phyloP scores from a whole-genome alignment of 2,113 vertebrate species.

The Pungitius pungitius region DNA sequence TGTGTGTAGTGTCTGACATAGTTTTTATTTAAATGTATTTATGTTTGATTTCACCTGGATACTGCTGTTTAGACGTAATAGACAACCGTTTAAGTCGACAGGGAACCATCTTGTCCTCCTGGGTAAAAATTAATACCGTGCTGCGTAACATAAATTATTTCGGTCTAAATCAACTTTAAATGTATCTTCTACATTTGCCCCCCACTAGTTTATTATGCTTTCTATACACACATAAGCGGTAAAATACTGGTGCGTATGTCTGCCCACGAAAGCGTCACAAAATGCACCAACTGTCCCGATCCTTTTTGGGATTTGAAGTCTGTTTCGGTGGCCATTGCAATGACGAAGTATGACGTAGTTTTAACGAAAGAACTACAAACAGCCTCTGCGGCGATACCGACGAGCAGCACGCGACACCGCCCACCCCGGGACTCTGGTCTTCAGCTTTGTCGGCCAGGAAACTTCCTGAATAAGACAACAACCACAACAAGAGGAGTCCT shows the following conservation, averaged over 20 bases:
- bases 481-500: conserved; percentile 37
- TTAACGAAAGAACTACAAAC: conserved; percentile 71
- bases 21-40: neutral
- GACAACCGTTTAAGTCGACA: neutral
- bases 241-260: neutral
- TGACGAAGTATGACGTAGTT: neutral
- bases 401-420: conserved; percentile 27
- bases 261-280: neutral
- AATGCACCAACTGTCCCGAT: neutral
- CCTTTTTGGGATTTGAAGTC: conserved; percentile 73
- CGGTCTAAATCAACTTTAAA: neutral
- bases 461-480: conserved; percentile 74
- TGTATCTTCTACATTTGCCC: neutral
- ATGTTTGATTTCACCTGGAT: neutral
- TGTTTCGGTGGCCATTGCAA: accelerated
- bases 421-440: conserved; percentile 36
- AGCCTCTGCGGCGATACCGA: conserved; percentile 14
- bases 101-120: conserved; percentile 23
- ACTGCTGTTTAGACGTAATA: neutral
- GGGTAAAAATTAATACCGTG: neutral
- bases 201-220: neutral
- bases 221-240: neutral
- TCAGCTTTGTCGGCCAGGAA: conserved; percentile 61
- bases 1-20: neutral
- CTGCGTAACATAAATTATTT: neutral